A percentile compares a stretch with the other conserved stretches of the same genome.
Conservation (phyloP, 1,140 invertebrate genomes). For the Holotrichia oblita region DNA sequence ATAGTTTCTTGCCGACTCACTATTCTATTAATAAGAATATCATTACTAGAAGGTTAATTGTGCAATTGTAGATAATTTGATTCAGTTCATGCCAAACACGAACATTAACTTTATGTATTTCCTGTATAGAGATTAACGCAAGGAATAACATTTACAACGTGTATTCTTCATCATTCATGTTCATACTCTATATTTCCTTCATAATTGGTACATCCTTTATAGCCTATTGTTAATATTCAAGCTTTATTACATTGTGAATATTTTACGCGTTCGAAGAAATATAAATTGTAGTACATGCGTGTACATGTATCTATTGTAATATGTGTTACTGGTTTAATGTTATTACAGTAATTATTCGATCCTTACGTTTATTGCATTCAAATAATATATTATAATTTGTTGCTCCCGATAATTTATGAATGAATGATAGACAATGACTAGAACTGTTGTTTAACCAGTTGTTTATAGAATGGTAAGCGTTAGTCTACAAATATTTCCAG, state of each 20-base stretch:
- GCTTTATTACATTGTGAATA: no score
- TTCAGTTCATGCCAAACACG: not conserved
- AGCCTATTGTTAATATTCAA: no score
- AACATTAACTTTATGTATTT: no score
- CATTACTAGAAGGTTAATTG: not conserved
- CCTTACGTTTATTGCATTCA: not conserved
- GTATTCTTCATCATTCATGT: not conserved
- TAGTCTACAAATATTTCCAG: no score
- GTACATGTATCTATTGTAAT: not conserved
- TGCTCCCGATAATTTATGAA: not conserved
- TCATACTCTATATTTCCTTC: not conserved
- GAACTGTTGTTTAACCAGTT: not conserved
- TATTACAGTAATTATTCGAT: not conserved
- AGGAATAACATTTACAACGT: not conserved
- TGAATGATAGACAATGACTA: not conserved
- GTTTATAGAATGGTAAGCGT: no score
- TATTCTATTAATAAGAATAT: not conserved
- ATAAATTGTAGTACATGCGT: not conserved
- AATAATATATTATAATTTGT: not conserved
- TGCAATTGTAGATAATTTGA: not conserved
- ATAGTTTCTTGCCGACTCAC: not conserved
- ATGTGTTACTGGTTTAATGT: not conserved
- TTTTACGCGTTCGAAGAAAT: no score
- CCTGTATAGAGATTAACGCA: no score
- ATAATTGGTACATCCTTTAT: not conserved